Conservation (phyloP, 2,888 invertebrate genomes). For the Aethes cnicana region DNA sequence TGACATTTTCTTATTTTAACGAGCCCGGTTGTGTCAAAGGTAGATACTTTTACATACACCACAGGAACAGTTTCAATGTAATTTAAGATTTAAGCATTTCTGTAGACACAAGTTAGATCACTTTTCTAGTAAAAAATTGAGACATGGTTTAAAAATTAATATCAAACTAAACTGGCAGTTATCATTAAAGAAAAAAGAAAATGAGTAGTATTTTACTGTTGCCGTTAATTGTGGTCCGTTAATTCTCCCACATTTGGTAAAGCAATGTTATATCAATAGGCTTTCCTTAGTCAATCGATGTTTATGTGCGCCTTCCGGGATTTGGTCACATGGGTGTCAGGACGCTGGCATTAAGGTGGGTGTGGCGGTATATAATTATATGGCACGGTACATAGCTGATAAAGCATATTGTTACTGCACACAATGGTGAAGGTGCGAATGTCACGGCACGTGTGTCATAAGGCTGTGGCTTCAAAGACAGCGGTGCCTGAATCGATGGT, state of each 20-base stretch:
- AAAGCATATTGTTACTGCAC: constrained; percentile 30
- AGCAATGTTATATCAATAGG: constrained; percentile 15
- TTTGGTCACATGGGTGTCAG: constrained; percentile 13
- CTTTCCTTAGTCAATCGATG: constrained; percentile 15
- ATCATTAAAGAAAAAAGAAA: too few relatives aligned
- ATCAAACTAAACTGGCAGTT: too few relatives aligned
- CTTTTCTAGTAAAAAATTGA: too few relatives aligned
- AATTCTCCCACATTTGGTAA: too few relatives aligned
- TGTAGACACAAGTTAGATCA: too few relatives aligned
- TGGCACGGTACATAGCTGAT: constrained; percentile 26
- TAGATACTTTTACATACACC: too few relatives aligned
- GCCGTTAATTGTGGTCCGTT: too few relatives aligned
- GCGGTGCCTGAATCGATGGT: constrained; percentile 1
- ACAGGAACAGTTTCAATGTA: too few relatives aligned
- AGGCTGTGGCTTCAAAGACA: constrained; percentile 6
- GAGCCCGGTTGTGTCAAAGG: too few relatives aligned
- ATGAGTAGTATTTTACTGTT: too few relatives aligned
- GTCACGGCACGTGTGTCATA: constrained; percentile 34
- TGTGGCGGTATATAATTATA: constrained; percentile 29
- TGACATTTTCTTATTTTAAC: not conserved
- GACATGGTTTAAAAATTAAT: too few relatives aligned
- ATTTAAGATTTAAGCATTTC: too few relatives aligned
- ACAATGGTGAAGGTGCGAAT: constrained; percentile 37
- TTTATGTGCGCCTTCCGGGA: constrained; percentile 28
- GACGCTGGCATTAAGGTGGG: constrained; percentile 27